Conservation (phyloP, 1,140 invertebrate genomes). For the Zaprionus camerounensis region DNA sequence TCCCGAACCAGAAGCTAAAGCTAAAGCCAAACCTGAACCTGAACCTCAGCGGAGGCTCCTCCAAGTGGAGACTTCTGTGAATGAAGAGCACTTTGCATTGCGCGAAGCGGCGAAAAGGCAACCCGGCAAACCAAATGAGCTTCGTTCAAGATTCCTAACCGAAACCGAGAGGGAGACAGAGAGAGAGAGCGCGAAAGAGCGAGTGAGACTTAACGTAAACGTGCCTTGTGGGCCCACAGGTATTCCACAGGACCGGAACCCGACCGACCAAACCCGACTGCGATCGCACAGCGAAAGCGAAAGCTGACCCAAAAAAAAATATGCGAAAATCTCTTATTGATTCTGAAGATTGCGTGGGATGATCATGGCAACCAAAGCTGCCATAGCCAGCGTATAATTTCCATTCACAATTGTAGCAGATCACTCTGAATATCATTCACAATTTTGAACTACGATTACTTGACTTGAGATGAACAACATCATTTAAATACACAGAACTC, state of each 20-base stretch:
- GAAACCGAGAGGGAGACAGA: not conserved
- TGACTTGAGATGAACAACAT: too few species aligned
- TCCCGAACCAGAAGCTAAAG: constrained; percentile 8
- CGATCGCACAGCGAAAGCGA: constrained; percentile 25
- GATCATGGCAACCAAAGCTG: constrained; percentile 10
- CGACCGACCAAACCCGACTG: not conserved
- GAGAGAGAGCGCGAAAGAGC: not conserved
- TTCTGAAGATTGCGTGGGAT: constrained; percentile 6
- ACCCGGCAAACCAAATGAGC: not conserved
- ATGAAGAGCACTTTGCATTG: constrained; percentile 81
- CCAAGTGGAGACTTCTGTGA: constrained; percentile 66
- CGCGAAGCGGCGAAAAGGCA: constrained; percentile 40
- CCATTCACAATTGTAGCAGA: not conserved
- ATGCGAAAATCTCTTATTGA: constrained; percentile 15
- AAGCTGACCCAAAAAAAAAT: constrained; percentile 28
- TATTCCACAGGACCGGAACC: constrained; percentile 20
- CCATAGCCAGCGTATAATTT: not conserved
- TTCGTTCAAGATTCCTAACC: constrained; percentile 22
- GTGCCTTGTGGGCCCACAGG: constrained; percentile 35
- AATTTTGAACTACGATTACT: not conserved
- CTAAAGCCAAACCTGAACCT: constrained; percentile 12
- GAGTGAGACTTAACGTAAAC: constrained; percentile 9
- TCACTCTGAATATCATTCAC: not conserved
- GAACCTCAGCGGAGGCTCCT: constrained; percentile 21
- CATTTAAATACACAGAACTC: too few species aligned